phyloP scores from a whole-genome alignment of 2,888 invertebrate species.

The Dryadula phaetusa region DNA sequence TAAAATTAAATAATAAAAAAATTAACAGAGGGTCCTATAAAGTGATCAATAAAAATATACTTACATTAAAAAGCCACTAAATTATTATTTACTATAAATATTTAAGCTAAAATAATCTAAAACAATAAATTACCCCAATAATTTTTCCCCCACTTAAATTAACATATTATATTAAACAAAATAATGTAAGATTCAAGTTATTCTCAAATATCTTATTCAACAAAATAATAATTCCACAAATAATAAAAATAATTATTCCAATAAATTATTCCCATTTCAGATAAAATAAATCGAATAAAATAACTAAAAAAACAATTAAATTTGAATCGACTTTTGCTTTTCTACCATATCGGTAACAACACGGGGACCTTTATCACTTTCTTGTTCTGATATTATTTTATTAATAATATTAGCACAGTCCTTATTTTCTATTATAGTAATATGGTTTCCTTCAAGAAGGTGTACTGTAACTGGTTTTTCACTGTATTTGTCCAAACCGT shows the following conservation, averaged over 20 bases:
- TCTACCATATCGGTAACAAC: conserved; percentile 70
- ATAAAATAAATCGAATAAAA: background rate
- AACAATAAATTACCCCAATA: conserved; percentile 21
- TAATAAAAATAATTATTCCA: background rate
- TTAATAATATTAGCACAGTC: conserved; percentile 44
- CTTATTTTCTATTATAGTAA: conserved; percentile 37
- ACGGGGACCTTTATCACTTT: conserved; percentile 54
- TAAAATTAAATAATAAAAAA: conserved; percentile 30
- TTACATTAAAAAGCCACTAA: conserved; percentile 13
- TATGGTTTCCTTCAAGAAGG: conserved; percentile 38
- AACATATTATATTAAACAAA: background rate
- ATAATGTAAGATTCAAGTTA: background rate
- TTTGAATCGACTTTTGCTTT: conserved; percentile 60
- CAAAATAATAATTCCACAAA: background rate
- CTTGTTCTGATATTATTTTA: conserved; percentile 54
- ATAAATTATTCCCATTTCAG: background rate
- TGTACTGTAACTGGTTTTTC: conserved; percentile 13
- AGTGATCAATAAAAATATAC: background rate
- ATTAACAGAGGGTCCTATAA: conserved; percentile 44
- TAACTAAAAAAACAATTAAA: conserved; percentile 42
- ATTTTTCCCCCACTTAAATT: background rate
- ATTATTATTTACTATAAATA: conserved; percentile 11
- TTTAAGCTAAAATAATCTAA: background rate
- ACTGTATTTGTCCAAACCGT: conserved; percentile 82
- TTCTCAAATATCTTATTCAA: background rate